A percentile compares a stretch with the other conserved stretches of the same genome.
These are phyloP conservation scores for Boloria euphrosyne DNA, from an alignment of 2,888 invertebrate species.

Conservation along the genomic window DNA sequence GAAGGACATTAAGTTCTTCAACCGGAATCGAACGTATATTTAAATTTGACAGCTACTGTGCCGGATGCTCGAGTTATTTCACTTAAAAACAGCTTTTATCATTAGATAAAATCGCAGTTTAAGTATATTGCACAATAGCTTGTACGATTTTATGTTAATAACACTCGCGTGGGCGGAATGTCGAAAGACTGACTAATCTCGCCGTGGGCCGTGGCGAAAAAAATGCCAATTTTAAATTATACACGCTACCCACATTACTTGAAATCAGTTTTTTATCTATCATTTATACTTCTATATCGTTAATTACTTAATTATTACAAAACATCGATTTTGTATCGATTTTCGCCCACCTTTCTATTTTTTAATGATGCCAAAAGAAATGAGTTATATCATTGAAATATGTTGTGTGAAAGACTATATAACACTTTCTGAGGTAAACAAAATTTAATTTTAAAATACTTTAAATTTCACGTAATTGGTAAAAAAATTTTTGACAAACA, in stretches of 20 bases:
- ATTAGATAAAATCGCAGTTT: slow-evolving; percentile 75
- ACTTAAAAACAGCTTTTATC: slow-evolving; percentile 44
- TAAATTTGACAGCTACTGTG: background rate
- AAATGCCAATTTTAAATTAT: slow-evolving; percentile 82
- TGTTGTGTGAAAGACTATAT: too few relatives aligned
- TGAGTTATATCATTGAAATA: background rate
- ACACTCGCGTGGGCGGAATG: slow-evolving; percentile 72
- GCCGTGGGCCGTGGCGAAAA: slow-evolving; percentile 74
- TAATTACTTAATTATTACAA: slow-evolving; percentile 75
- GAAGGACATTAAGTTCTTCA: too few relatives aligned
- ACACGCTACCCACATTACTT: slow-evolving; percentile 72
- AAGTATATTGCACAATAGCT: slow-evolving; percentile 78
- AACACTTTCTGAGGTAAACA: too few relatives aligned
- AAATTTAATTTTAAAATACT: too few relatives aligned
- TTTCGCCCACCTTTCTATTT: slow-evolving; percentile 56
- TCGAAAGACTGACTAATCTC: slow-evolving; percentile 80
- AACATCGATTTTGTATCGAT: slow-evolving; percentile 43
- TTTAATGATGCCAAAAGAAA: slow-evolving; percentile 17
- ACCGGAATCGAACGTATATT: too few relatives aligned
- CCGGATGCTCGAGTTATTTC: slow-evolving; percentile 14
- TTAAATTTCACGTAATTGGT: too few relatives aligned
- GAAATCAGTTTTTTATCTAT: slow-evolving; percentile 60
- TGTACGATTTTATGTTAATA: slow-evolving; percentile 80
- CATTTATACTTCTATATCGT: slow-evolving; percentile 68
- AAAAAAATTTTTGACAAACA: too few relatives aligned